Conservation (phyloP, 2,888 invertebrate species). For the Drosophila barbarae region DNA sequence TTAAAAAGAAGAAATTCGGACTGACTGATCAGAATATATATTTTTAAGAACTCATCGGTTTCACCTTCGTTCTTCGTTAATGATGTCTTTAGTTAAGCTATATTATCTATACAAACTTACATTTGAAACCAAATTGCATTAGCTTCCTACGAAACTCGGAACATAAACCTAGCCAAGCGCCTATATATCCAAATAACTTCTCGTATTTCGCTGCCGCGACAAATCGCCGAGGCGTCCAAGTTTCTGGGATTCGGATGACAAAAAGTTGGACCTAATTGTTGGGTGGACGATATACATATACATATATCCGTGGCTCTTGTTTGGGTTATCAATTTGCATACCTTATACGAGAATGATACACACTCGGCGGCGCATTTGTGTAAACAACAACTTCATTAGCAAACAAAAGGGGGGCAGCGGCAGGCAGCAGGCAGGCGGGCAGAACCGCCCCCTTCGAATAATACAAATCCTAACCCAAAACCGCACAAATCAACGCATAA, state of each 20-base stretch:
- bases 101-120: not conserved
- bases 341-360: not conserved
- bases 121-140: not conserved
- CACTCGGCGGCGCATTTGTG: slow-evolving; percentile 7
- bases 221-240: not conserved
- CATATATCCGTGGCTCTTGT: slow-evolving; percentile 10
- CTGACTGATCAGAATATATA: not conserved
- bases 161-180: not conserved
- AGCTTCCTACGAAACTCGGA: not conserved
- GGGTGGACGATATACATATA: slow-evolving; percentile 4
- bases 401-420: slow-evolving; percentile 12
- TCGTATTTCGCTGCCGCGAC: slow-evolving; percentile 16
- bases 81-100: not conserved
- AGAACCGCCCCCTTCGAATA: slow-evolving; percentile 3
- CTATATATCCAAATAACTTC: not conserved
- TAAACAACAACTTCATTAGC: slow-evolving; percentile 55
- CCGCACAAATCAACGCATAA: slow-evolving; percentile 59
- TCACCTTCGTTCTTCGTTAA: not conserved
- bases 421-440: too few relatives aligned
- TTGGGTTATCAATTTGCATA: slow-evolving; percentile 45
- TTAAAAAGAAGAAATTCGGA: not conserved
- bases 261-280: slow-evolving; percentile 22
- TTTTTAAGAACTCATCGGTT: not conserved
- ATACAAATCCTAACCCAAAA: slow-evolving; percentile 13
- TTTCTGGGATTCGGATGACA: slow-evolving; percentile 21